Evolutionary conservation across 2,113 vertebrate species (phyloP), one percentile per base, ranked within the genome.

Genomic region (Anguilla japonica): DNA sequence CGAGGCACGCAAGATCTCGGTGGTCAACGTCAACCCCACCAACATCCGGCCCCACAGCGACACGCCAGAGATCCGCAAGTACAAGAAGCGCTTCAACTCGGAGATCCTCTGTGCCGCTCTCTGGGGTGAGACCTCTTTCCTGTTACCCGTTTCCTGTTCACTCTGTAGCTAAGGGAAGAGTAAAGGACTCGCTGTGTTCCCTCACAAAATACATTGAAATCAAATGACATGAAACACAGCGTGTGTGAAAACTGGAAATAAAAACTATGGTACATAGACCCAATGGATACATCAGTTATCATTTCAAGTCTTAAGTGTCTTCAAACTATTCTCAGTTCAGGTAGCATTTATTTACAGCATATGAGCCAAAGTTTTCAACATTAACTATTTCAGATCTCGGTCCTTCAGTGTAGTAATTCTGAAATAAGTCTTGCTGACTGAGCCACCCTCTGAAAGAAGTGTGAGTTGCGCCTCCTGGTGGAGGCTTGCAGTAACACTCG

Each of bases 1-100:
- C 1, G 98, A 99, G 94, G 98, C 98, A 56, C 96, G 98, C 82
- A 99, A 99, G 95, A 99, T 99, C 94, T 99, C 98, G 0, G 98
- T 99, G 93, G 98, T 99, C 90, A 99, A 99, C 0, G 98, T 99
- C 87, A 99, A 99, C 91, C 98, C 98, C 13, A 99, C 98, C 86
- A 99, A 99, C 95, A 99, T 98, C 93, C 94, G 98, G 29, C 98
- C 98, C 79, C 98, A 99, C 93, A 99, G 98, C 0, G 98, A 99
- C 94, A 98, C 98, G 0, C 98, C 98, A 0, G 98, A 99, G 96
- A 99, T 99, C 91, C 97, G 98, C 86, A 99, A 99, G 88, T 99
- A 99, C 94, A 99, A 99, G 96, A 99, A 99, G 84, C 97, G 98
- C 89, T 99, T 99, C 96, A 99, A 99, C 94, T 99, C 98, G 0